Conservation (phyloP, 1,140 invertebrate species). For the Brachionus angularis region DNA sequence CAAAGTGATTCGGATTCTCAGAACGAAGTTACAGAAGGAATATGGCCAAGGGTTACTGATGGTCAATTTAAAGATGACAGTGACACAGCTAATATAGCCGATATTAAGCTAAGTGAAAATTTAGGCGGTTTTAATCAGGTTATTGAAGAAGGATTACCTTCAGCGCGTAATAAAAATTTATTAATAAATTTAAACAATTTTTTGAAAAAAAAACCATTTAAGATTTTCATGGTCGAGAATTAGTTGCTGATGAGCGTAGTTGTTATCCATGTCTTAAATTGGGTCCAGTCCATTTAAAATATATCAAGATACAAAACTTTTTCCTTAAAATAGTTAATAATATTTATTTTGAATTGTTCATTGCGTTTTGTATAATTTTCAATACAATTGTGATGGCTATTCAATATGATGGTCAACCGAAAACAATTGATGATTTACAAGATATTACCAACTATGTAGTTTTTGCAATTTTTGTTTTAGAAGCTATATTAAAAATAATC, state of each 20-base stretch:
- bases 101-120: conserved; percentile 35
- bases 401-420: conserved; percentile 83
- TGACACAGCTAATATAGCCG: conserved; percentile 27
- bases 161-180: conserved; percentile 21
- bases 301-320: conserved; percentile 97
- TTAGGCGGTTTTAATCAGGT: conserved; percentile 15
- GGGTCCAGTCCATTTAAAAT: conserved; percentile 67
- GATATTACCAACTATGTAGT: conserved; percentile 92
- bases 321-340: conserved; percentile 85
- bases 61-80: conserved; percentile 41
- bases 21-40: neutral
- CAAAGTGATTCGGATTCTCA: neutral
- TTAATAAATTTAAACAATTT: neutral
- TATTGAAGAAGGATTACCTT: conserved; percentile 31
- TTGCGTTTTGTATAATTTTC: conserved; percentile 93
- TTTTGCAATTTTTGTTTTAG: conserved; percentile 91
- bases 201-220: neutral
- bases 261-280: conserved; percentile 45
- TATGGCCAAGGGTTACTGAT: conserved; percentile 32
- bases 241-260: conserved; percentile 31
- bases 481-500: conserved; percentile 88
- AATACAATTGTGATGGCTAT: conserved; percentile 97
- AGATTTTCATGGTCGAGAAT: conserved; percentile 65
- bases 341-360: conserved; percentile 95
- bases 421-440: conserved; percentile 65